A percentile compares a stretch with the other conserved stretches of the same genome.
phyloP scores from a whole-genome alignment of 1,140 invertebrate species.

The Rhynchophorus ferrugineus region DNA sequence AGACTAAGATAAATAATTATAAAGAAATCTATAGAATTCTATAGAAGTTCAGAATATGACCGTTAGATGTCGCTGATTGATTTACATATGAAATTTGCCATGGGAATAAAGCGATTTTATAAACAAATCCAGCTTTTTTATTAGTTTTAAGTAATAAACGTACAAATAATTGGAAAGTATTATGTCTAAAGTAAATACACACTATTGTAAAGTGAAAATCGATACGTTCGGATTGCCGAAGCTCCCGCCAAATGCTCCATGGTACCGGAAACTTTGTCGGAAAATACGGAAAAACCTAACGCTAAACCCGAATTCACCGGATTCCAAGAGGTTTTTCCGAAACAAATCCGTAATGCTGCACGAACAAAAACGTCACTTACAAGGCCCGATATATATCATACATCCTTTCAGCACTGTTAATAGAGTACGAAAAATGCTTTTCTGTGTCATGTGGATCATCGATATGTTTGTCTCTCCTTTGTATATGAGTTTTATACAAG shows the following conservation, averaged over 20 bases:
- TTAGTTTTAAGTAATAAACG: too few relatives aligned
- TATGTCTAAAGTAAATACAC: slow-evolving; percentile 5
- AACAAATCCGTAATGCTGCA: slow-evolving; percentile 12
- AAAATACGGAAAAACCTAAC: slow-evolving; percentile 7
- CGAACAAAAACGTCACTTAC: slow-evolving; percentile 17
- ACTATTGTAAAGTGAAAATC: slow-evolving; percentile 12
- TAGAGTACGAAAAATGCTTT: slow-evolving; percentile 9
- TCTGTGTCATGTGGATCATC: slow-evolving; percentile 16
- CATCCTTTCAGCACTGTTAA: slow-evolving; percentile 22
- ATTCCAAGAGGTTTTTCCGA: slow-evolving; percentile 13
- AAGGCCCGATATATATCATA: slow-evolving; percentile 10
- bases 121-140: too few relatives aligned
- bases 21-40: too few relatives aligned
- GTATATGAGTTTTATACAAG: slow-evolving; percentile 14
- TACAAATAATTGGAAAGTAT: too few relatives aligned
- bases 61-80: too few relatives aligned
- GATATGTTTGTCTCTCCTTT: slow-evolving; percentile 14
- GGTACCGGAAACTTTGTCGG: slow-evolving; percentile 5
- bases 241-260: slow-evolving; percentile 17
- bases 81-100: too few relatives aligned
- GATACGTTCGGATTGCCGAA: slow-evolving; percentile 10
- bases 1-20: too few relatives aligned
- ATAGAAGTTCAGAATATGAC: too few relatives aligned
- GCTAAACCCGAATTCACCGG: slow-evolving; percentile 10
- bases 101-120: too few relatives aligned